Percentiles rank a stretch among this genome's conserved stretches.
Evolutionary conservation across 2,888 invertebrate genomes (phyloP).

Genomic region (Halictus quadricinctus): DNA sequence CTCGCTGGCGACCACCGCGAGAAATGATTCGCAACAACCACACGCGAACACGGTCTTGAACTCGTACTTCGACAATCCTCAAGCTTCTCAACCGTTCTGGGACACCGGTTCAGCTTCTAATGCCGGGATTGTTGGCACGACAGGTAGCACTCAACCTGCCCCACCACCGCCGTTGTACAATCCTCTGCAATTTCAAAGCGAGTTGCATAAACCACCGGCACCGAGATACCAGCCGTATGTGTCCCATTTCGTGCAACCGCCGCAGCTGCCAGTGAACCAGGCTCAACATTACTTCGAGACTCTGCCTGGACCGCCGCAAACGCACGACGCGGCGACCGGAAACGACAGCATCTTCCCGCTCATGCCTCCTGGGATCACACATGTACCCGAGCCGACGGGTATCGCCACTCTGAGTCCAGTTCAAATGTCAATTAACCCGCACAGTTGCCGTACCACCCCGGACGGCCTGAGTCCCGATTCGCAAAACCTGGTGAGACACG

Average conservation of each 20-base stretch:
- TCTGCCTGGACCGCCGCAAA: slow-evolving; percentile 24
- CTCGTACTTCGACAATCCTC: slow-evolving; percentile 3
- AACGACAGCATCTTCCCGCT: slow-evolving; percentile 45
- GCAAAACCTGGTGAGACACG: slow-evolving; percentile 75
- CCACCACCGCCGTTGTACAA: slow-evolving; percentile 71
- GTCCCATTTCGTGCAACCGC: slow-evolving; percentile 23
- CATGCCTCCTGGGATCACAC: slow-evolving; percentile 57
- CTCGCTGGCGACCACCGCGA: background rate
- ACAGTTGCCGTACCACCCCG: slow-evolving; percentile 61
- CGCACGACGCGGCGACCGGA: slow-evolving; percentile 27
- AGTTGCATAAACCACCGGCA: slow-evolving; percentile 17
- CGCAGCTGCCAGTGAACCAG: slow-evolving; percentile 41
- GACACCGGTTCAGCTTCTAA: slow-evolving; percentile 16
- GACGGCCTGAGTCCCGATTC: slow-evolving; percentile 77
- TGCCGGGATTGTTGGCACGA: background rate
- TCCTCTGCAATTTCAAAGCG: slow-evolving; percentile 66
- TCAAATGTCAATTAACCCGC: slow-evolving; percentile 76
- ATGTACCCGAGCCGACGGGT: slow-evolving; percentile 77
- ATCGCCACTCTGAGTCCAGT: slow-evolving; percentile 78
- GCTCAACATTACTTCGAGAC: slow-evolving; percentile 40
- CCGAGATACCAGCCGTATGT: slow-evolving; percentile 16
- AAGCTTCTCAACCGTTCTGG: slow-evolving; percentile 34
- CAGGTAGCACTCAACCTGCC: slow-evolving; percentile 23
- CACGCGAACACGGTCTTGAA: background rate
- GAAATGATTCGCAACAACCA: slow-evolving; percentile 19